phyloP scores from a whole-genome alignment of 2,888 invertebrate genomes.

The Daptonema setosum region DNA sequence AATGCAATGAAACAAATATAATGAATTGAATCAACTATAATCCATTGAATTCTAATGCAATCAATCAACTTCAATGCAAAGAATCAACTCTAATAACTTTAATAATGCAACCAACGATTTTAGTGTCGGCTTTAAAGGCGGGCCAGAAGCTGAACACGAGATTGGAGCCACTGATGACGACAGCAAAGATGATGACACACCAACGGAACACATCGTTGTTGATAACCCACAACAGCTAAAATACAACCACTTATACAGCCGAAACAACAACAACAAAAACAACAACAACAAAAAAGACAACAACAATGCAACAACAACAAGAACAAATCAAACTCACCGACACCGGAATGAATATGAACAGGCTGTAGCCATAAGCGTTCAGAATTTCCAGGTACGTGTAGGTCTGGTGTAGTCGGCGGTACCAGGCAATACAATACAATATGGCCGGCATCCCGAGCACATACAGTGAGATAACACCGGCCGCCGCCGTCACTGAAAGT shows the following conservation, averaged over 20 bases:
- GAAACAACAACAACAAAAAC: neutral
- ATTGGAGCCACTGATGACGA: conserved; percentile 61
- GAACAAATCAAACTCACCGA: conserved; percentile 36
- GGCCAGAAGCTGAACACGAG: conserved; percentile 60
- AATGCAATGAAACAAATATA: too few species aligned
- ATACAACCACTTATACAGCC: neutral
- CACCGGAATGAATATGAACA: conserved; percentile 77
- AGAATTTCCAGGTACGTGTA: conserved; percentile 55
- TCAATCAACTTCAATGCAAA: too few species aligned
- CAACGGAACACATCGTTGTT: conserved; percentile 55
- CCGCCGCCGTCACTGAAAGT: conserved; percentile 58
- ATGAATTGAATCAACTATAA: too few species aligned
- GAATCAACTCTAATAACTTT: neutral
- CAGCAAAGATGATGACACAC: conserved; percentile 57
- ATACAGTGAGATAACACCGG: conserved; percentile 66
- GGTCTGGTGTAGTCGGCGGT: conserved; percentile 35
- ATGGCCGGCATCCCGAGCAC: conserved; percentile 61
- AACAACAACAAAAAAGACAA: neutral
- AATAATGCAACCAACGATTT: conserved; percentile 20
- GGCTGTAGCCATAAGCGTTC: conserved; percentile 81
- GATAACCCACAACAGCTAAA: conserved; percentile 59
- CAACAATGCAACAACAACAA: too few species aligned
- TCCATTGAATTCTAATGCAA: too few species aligned
- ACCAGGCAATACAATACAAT: conserved; percentile 65
- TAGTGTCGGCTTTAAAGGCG: conserved; percentile 38